Conservation (phyloP, 2,888 invertebrate species). For the Tigriopus californicus region DNA sequence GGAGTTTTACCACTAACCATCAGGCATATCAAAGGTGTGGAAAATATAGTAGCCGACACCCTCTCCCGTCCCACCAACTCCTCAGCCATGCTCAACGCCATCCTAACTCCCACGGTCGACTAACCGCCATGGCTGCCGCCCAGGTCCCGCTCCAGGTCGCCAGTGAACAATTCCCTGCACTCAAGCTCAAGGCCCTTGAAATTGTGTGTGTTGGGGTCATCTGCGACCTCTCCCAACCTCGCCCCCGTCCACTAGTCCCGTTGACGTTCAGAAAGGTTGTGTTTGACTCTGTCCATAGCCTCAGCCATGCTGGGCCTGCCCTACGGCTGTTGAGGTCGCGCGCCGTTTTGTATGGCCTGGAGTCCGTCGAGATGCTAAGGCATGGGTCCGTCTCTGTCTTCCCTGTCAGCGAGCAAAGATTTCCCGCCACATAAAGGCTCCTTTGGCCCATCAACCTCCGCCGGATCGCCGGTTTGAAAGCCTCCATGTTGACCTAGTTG, state of each 20-base stretch:
- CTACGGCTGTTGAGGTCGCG: conserved; percentile 4
- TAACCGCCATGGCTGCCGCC: too few species aligned
- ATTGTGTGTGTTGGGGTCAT: neutral
- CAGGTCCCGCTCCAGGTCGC: too few species aligned
- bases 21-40: too few species aligned
- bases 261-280: neutral
- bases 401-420: conserved; percentile 18
- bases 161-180: too few species aligned
- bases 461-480: conserved; percentile 17
- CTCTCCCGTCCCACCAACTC: too few species aligned
- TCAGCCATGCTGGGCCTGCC: conserved; percentile 16
- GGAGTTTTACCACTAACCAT: too few species aligned
- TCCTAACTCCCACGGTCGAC: too few species aligned
- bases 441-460: conserved; percentile 13
- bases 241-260: neutral
- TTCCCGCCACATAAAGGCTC: conserved; percentile 15
- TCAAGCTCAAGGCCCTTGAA: neutral
- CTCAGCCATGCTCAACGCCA: too few species aligned
- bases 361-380: conserved; percentile 9
- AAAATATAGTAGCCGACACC: too few species aligned
- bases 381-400: conserved; percentile 16
- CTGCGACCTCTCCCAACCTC: conserved; percentile 10
- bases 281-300: conserved; percentile 14
- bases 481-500: conserved; percentile 19
- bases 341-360: conserved; percentile 6